Base-by-base conservation (phyloP, 1,140 invertebrate genomes). In the Marisa cornuarietis region DNA sequence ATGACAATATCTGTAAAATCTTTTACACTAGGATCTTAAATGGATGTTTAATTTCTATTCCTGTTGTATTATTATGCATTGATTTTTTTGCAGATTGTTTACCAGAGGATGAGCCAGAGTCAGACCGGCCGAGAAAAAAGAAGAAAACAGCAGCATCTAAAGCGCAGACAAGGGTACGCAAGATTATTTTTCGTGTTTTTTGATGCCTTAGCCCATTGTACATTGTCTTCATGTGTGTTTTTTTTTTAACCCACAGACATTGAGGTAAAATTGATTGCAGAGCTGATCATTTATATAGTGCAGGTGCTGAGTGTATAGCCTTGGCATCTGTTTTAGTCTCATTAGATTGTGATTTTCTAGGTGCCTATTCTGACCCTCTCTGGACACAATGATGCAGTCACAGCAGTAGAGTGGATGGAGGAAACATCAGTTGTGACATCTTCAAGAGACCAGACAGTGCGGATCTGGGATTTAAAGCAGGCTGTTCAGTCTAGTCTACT, bases 391-490 rank as follows among this genome's bases (percentile, higher is more conserved):
- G 98, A 99, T 91, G 95, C 94, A 26, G 93, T 99, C 13, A 96
- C 96, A 13, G 94, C 94, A 0, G 93, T 96, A 0, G 92, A 94
- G 68, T 99, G 97, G 97, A 93, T 95, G 79, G 94, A 95, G 81
- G 92, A 92, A 75, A 92, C 94, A 65, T 88, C 91, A 79, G 88
- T 99, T 5, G 93, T 96, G 20, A 97, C 96, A 0, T 93, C 94
- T 83, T 95, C 96, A 0, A 98, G 97, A 97, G 98, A 99, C 92
- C 97, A 99, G 87, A 96, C 97, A 0, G 91, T 99, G 16, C 95
- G 96, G 90, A 86, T 98, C 8, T 99, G 98, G 98, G 98, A 99
- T 92, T 92, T 96, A 42, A 94, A 97, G 90, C 90, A 96, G 54
- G 95, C 86, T 31, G 72, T 78, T 75, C 83, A 88, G 77, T 87